phyloP scores from a whole-genome alignment of 1,140 invertebrate genomes.

The Drosophila ambigua region DNA sequence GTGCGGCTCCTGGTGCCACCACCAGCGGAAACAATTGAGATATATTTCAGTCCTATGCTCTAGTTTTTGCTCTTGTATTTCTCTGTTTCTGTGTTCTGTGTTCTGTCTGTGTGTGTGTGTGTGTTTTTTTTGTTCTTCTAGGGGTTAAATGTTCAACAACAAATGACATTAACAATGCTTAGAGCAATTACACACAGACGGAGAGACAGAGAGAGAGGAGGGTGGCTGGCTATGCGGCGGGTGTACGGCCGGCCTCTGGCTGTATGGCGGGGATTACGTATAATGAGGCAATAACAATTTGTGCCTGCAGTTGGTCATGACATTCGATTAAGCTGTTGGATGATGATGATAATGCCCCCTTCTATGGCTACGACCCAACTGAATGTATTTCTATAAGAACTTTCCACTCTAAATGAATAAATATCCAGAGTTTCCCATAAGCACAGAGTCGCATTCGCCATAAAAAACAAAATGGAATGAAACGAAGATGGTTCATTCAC shows the following conservation, averaged over 20 bases:
- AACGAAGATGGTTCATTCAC: too few species aligned
- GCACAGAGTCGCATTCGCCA: too few species aligned
- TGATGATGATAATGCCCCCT: slow-evolving; percentile 11
- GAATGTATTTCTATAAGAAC: too few species aligned
- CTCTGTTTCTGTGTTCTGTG: not conserved
- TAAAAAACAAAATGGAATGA: too few species aligned
- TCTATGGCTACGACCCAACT: not conserved
- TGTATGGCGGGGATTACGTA: slow-evolving; percentile 55
- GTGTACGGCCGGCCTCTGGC: not conserved
- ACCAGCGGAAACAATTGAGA: slow-evolving; percentile 39
- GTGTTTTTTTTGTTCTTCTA: not conserved
- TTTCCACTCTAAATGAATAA: too few species aligned
- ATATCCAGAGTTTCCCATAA: too few species aligned
- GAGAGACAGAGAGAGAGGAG: slow-evolving; percentile 2
- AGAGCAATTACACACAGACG: slow-evolving; percentile 60
- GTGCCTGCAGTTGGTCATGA: slow-evolving; percentile 59
- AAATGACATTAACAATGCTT: slow-evolving; percentile 67
- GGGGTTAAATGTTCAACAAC: slow-evolving; percentile 52
- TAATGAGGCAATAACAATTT: slow-evolving; percentile 76
- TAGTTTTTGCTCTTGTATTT: slow-evolving; percentile 22
- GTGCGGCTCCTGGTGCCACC: slow-evolving; percentile 32
- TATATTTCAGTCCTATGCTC: slow-evolving; percentile 33
- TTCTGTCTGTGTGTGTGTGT: not conserved
- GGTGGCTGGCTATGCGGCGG: slow-evolving; percentile 22
- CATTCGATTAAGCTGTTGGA: slow-evolving; percentile 67